Evolutionary conservation across 1,140 invertebrate genomes (phyloP).

Genomic region (Wasmannia auropunctata): DNA sequence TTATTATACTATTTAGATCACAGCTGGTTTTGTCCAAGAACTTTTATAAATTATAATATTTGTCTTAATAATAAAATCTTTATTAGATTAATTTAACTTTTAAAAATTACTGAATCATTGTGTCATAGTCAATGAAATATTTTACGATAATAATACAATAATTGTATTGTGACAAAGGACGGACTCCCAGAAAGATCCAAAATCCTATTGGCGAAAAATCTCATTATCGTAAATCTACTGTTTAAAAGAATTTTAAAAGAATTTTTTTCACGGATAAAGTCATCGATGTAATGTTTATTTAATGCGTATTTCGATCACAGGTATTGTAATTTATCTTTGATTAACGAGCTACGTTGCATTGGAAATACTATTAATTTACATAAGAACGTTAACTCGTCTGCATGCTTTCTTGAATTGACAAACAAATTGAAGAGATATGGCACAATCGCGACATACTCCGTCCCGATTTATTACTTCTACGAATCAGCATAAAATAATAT

Average conservation of each 20-base stretch:
- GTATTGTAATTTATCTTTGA: background rate
- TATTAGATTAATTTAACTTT: constrained; percentile 2
- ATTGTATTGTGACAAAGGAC: background rate
- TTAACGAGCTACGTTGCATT: background rate
- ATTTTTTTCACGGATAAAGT: background rate
- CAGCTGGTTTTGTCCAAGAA: background rate
- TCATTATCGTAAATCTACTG: background rate
- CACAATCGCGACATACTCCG: background rate
- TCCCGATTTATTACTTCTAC: background rate
- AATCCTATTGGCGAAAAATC: too few relatives aligned
- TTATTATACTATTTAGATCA: background rate
- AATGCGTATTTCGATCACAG: background rate
- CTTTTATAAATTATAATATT: constrained; percentile 11
- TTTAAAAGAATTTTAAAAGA: background rate
- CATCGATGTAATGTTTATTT: background rate
- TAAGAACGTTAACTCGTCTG: background rate
- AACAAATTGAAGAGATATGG: background rate
- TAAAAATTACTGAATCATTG: background rate
- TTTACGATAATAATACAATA: background rate
- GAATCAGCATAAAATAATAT: background rate
- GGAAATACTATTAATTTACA: background rate
- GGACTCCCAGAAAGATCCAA: background rate
- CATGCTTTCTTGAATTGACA: background rate
- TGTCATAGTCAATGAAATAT: background rate
- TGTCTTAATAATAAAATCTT: background rate